Conservation (phyloP, 2,113 vertebrate genomes). For the Morone chrysops region DNA sequence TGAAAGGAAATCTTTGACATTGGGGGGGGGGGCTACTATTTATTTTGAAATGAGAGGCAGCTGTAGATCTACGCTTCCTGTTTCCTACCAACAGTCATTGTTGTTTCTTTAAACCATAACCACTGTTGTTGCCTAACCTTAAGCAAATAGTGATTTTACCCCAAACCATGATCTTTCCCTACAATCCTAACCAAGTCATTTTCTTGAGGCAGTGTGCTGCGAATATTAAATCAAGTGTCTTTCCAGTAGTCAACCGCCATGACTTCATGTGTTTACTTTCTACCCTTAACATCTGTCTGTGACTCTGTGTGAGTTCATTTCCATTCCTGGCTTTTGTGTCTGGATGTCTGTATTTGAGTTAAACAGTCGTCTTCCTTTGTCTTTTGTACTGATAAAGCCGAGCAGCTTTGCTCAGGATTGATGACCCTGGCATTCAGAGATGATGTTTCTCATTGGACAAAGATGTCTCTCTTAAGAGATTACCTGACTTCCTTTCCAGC, state of each 20-base stretch:
- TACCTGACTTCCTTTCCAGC: background rate
- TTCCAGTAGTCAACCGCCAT: constrained; percentile 19
- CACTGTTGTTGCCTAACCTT: background rate
- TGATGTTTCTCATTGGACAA: background rate
- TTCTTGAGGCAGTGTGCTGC: background rate
- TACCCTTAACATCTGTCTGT: constrained; percentile 20
- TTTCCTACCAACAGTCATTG: background rate
- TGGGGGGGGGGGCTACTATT: background rate
- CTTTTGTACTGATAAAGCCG: background rate
- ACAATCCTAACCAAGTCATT: background rate
- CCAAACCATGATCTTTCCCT: background rate
- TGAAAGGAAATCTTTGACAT: background rate
- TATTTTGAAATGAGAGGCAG: background rate
- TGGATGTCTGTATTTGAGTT: background rate
- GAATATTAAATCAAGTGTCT: background rate
- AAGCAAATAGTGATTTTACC: background rate
- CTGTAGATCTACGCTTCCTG: background rate
- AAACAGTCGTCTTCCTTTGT: constrained; percentile 6
- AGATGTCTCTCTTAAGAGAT: background rate
- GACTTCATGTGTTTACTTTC: constrained; percentile 60
- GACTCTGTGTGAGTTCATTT: constrained; percentile 19
- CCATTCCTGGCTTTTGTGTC: background rate
- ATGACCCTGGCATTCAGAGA: background rate
- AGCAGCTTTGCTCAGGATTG: background rate
- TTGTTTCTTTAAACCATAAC: background rate